These are phyloP conservation scores for Hassar affinis DNA, from an alignment of 2,113 vertebrate species.

Conservation along the genomic window DNA sequence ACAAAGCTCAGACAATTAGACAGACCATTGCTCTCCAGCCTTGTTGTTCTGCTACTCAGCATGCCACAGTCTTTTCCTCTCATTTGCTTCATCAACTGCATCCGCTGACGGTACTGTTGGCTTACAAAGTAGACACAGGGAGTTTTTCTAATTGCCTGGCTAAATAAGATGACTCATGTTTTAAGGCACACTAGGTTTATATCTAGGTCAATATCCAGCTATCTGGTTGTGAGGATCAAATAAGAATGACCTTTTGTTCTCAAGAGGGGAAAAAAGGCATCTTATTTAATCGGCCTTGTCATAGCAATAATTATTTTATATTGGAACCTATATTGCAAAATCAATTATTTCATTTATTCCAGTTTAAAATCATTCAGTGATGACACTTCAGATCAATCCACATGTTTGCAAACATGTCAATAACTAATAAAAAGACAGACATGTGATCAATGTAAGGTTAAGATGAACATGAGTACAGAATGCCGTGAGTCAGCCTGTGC, in stretches of 20 bases:
- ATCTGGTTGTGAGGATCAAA: neutral
- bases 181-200: neutral
- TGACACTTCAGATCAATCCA: neutral
- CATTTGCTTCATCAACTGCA: no score
- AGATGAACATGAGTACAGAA: neutral
- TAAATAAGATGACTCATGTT: neutral
- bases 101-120: no score
- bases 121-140: no score
- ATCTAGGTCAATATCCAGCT: neutral
- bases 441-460: neutral
- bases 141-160: neutral
- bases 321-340: neutral
- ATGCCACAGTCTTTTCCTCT: no score
- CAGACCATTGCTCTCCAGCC: no score
- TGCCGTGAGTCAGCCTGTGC: neutral
- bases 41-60: no score
- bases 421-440: conserved; percentile 22
- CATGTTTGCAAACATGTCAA: neutral
- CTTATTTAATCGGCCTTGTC: neutral
- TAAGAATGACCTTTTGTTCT: neutral
- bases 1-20: no score
- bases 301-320: neutral
- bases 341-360: neutral
- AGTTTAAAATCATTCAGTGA: neutral
- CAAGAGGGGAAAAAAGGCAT: neutral